Evolutionary conservation across 2,888 invertebrate genomes (phyloP).

Genomic region (Zygothrica quintamaculata): DNA sequence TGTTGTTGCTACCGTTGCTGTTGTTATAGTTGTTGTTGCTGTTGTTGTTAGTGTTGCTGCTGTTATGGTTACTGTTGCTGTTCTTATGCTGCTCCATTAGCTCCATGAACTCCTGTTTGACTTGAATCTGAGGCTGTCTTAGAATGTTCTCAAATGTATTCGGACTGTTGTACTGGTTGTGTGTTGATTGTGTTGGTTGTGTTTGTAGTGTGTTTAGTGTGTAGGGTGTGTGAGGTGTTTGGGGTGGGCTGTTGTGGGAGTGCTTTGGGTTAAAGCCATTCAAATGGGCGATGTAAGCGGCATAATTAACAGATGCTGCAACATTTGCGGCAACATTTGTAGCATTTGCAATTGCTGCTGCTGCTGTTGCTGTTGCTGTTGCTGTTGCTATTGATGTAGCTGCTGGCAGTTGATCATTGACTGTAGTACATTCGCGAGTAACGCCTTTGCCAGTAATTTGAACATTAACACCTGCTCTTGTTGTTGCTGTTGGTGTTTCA

Average conservation of each 20-base stretch:
- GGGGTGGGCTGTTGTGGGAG: conserved; percentile 30
- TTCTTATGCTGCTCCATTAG: conserved; percentile 37
- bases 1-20: conserved; percentile 6
- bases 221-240: conserved; percentile 14
- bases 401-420: conserved; percentile 72
- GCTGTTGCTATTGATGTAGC: conserved; percentile 25
- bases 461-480: conserved; percentile 83
- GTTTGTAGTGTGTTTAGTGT: conserved; percentile 28
- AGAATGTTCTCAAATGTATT: conserved; percentile 47
- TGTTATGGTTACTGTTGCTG: conserved; percentile 4
- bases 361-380: conserved; percentile 30
- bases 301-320: conserved; percentile 65
- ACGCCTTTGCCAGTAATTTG: conserved; percentile 81
- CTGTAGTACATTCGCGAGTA: conserved; percentile 60
- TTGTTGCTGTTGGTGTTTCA: conserved; percentile 52
- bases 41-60: conserved; percentile 6
- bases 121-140: conserved; percentile 71
- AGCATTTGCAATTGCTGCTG: conserved; percentile 66
- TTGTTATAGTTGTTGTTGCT: conserved; percentile 4
- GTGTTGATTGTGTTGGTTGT: conserved; percentile 9
- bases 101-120: conserved; percentile 78
- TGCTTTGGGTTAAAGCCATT: conserved; percentile 65
- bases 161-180: conserved; percentile 21
- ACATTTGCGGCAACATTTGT: conserved; percentile 47
- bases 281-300: conserved; percentile 68